Evolutionary conservation across 2,888 invertebrate species (phyloP), one percentile per base, ranked within the genome.

Genomic region (Lottia gigantea): DNA sequence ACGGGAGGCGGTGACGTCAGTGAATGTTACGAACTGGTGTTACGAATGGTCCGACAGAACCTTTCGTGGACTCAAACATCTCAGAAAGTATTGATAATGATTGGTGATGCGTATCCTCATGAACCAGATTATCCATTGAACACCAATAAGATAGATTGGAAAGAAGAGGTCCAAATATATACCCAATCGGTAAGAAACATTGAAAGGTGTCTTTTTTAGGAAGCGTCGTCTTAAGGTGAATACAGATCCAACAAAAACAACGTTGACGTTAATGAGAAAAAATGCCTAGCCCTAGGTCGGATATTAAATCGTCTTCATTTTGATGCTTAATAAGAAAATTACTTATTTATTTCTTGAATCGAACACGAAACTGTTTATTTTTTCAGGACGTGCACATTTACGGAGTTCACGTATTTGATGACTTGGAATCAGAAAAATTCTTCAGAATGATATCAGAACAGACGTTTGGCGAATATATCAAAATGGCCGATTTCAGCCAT

Each of bases 21-120:
- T 45, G 87, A 87, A 71, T 86, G 86, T 67, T 87, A 87, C 71
- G 87, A 87, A 71, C 78, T 85, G 62, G 80, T 85, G 3, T 77
- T 87, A 47, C 74, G 78, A 25, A 70, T 82, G 72, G 82, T 82
- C 4, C 68, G 82, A 45, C 74, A 78, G 19, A 62, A 74, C 6
- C 77, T 83, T 62, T 73, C 75, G 11, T 85, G 85, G 85, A 80
- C 78, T 12, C 76, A 78, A 2, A 79, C 78, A 12, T 79, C 82
- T n/a, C 81, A 81, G 68, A 76, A 81, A 64, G 80, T 83, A 31
- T 75, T 87, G 47, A 83, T 86, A 6, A 77, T 86, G 78, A 85
- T 87, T 67, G 86, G 86, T 4, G 87, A 87, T 70, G 82, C 83
- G 46, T 76, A 75, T 23, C 86, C 86, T 6, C 86, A 87, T 64